Evolutionary conservation across 2,888 invertebrate genomes (phyloP).

Genomic region (Oeneis ivallda): DNA sequence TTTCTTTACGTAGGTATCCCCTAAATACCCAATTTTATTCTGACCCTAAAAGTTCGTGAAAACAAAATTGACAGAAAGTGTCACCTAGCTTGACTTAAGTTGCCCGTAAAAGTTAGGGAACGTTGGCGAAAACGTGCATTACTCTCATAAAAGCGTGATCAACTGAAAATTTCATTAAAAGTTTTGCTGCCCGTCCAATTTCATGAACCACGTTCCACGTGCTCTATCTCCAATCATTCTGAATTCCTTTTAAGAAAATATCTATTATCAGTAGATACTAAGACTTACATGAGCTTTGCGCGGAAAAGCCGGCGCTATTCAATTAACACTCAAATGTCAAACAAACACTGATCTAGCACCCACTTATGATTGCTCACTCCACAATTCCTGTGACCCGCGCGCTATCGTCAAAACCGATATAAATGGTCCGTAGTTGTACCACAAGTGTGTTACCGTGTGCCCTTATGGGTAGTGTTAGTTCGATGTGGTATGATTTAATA

Average conservation of each 20-base stretch:
- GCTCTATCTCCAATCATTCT: not conserved
- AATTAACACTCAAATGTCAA: conserved; percentile 49
- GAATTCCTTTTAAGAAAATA: not conserved
- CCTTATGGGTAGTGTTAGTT: conserved; percentile 1
- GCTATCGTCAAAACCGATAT: not conserved
- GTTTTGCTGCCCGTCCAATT: too few species aligned
- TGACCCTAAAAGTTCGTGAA: too few species aligned
- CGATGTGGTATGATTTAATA: conserved; percentile 18
- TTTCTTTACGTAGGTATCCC: too few species aligned
- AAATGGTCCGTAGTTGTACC: not conserved
- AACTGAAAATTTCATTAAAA: too few species aligned
- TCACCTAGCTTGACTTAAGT: too few species aligned
- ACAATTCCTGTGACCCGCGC: conserved; percentile 23
- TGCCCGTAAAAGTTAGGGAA: too few species aligned
- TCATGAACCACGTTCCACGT: not conserved
- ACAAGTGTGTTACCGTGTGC: conserved; percentile 8
- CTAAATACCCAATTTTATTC: too few species aligned
- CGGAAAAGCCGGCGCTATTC: conserved; percentile 27
- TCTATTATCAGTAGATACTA: not conserved
- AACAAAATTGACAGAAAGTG: too few species aligned
- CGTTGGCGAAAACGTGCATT: too few species aligned
- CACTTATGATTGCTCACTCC: conserved; percentile 51
- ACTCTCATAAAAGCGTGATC: too few species aligned
- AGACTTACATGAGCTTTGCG: conserved; percentile 27
- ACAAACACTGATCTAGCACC: conserved; percentile 55